These are phyloP conservation scores for Ceriagrion tenellum DNA, from an alignment of 2,888 invertebrate species.

Conservation along the genomic window DNA sequence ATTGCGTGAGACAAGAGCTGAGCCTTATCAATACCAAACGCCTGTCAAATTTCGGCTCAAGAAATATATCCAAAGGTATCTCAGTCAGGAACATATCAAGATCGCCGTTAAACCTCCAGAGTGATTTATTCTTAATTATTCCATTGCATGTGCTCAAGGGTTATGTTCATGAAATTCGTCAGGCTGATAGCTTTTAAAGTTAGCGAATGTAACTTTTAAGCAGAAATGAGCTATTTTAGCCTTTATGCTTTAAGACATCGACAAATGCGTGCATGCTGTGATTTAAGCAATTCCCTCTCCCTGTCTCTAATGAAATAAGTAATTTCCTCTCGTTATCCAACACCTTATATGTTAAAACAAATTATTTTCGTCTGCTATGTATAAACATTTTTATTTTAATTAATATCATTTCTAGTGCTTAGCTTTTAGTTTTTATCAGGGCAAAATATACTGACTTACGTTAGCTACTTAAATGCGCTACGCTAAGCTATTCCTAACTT, in stretches of 20 bases:
- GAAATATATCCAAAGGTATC: not conserved
- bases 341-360: no score
- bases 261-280: not conserved
- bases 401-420: no score
- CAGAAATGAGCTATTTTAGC: not conserved
- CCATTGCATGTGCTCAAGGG: not conserved
- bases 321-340: no score
- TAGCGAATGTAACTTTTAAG: not conserved
- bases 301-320: no score
- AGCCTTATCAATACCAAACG: not conserved
- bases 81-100: not conserved
- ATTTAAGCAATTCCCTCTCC: no score
- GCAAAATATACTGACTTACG: no score
- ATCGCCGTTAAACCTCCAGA: not conserved
- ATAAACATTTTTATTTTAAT: no score
- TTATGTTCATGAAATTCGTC: not conserved
- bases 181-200: not conserved
- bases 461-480: no score
- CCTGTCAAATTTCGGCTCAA: not conserved
- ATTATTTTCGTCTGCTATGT: no score
- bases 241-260: not conserved
- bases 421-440: no score
- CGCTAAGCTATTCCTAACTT: no score
- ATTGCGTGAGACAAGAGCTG: conserved; percentile 10
- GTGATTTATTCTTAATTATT: conserved; percentile 12